These are phyloP conservation scores for Diadophis punctatus DNA, from an alignment of 2,113 vertebrate genomes.

Conservation along the genomic window DNA sequence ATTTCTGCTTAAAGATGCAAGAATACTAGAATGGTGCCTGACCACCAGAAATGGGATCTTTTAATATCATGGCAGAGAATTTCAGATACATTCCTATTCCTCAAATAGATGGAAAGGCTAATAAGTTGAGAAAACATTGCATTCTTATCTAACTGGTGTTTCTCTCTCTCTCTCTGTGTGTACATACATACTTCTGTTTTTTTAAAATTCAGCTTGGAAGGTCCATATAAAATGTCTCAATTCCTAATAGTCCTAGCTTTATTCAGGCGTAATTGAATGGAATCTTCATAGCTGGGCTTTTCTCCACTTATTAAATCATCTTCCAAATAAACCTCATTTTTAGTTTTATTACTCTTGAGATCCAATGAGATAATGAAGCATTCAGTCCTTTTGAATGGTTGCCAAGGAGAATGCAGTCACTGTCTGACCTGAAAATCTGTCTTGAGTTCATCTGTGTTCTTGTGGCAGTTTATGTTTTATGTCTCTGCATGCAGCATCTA, in stretches of 20 bases:
- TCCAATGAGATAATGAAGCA: not conserved
- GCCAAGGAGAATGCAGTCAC: conserved; percentile 3
- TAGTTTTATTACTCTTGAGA: conserved; percentile 28
- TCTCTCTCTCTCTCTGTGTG: not conserved
- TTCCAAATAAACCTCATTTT: not conserved
- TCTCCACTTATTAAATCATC: not conserved
- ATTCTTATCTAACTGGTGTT: not conserved
- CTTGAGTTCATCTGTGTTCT: not conserved
- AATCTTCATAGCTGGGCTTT: not conserved
- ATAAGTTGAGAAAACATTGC: not conserved
- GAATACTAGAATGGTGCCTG: not conserved
- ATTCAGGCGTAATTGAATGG: not conserved
- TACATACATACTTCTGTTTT: no score
- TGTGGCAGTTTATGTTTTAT: not conserved
- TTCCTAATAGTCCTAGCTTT: not conserved
- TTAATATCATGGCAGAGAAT: not conserved
- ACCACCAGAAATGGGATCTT: not conserved
- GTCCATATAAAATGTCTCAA: not conserved
- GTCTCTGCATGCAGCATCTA: conserved; percentile 9
- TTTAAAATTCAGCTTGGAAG: not conserved
- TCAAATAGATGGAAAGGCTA: not conserved
- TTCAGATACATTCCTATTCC: not conserved
- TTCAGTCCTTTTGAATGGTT: not conserved
- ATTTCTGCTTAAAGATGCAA: not conserved
- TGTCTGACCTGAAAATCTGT: not conserved